Evolutionary conservation across 2,797 vertebrate species (phyloP).

Genomic region (Eutrigla gurnardus): DNA sequence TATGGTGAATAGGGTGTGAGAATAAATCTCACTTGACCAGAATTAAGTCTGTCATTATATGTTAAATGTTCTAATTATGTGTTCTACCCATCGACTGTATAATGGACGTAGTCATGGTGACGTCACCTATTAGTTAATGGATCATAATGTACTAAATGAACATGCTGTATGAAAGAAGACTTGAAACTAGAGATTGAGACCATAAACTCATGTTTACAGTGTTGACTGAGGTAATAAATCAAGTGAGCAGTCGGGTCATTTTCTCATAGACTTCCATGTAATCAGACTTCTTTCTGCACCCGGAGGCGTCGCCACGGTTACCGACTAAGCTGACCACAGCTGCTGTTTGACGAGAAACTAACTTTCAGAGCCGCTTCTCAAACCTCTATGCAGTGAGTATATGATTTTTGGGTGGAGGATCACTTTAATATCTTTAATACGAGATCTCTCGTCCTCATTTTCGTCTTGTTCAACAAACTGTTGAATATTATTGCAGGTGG

Average conservation of each 20-base stretch:
- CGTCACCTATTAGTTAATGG: no score
- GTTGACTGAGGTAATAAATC: no score
- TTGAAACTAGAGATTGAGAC: no score
- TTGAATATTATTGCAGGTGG: conserved; percentile 68
- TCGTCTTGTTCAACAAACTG: conserved; percentile 46
- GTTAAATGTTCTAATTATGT: background rate
- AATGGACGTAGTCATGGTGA: no score
- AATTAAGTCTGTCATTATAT: background rate
- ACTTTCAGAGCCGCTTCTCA: background rate
- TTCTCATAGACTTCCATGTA: no score
- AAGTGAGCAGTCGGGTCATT: no score
- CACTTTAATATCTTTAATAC: conserved; percentile 20
- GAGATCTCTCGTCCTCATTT: conserved; percentile 10
- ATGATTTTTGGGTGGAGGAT: conserved; percentile 2
- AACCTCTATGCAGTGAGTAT: background rate
- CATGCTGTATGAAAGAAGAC: no score
- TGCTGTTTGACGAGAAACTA: background rate
- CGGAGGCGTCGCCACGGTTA: no score
- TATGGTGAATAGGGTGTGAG: no score
- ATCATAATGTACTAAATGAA: no score
- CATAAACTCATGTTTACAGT: no score
- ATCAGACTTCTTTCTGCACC: no score
- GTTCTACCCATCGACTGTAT: background rate
- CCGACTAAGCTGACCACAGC: background rate
- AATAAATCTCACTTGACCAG: background rate